A percentile compares a stretch with the other conserved stretches of the same genome.
Conservation (phyloP, 2,113 vertebrate species). For the Electrona antarctica region DNA sequence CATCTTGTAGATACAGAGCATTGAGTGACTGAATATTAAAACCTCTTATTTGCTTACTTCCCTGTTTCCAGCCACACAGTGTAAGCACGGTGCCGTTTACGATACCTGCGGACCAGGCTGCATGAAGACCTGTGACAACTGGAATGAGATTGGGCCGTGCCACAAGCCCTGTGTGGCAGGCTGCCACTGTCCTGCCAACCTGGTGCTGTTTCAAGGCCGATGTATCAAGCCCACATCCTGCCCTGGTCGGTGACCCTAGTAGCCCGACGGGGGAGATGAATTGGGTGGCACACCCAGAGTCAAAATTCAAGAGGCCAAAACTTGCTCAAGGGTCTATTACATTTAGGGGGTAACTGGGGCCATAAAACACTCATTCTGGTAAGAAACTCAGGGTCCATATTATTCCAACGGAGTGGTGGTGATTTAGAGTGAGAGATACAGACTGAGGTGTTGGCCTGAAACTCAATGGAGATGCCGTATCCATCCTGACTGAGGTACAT, state of each 20-base stretch:
- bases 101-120: conserved; percentile 97
- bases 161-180: conserved; percentile 90
- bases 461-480: neutral
- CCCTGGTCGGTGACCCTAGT: conserved; percentile 89
- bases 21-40: neutral
- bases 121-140: conserved; percentile 95
- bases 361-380: too few species aligned
- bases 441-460: neutral
- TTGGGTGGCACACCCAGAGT: conserved; percentile 49
- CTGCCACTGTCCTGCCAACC: conserved; percentile 94
- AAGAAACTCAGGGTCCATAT: conserved; percentile 6
- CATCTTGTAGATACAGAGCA: too few species aligned
- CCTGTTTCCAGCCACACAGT: conserved; percentile 86
- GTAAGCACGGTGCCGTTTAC: conserved; percentile 92
- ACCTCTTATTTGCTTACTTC: neutral
- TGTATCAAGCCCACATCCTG: conserved; percentile 95
- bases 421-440: conserved; percentile 4
- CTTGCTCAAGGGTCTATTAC: neutral
- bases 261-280: conserved; percentile 26
- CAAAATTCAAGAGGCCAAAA: conserved; percentile 53
- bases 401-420: conserved; percentile 1
- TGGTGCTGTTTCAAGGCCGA: conserved; percentile 90
- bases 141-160: conserved; percentile 96
- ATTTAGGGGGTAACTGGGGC: too few species aligned
- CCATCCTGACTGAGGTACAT: neutral